A percentile compares a stretch with the other conserved stretches of the same genome.
Conservation (phyloP, 1,140 invertebrate genomes). For the Vanessa atalanta region DNA sequence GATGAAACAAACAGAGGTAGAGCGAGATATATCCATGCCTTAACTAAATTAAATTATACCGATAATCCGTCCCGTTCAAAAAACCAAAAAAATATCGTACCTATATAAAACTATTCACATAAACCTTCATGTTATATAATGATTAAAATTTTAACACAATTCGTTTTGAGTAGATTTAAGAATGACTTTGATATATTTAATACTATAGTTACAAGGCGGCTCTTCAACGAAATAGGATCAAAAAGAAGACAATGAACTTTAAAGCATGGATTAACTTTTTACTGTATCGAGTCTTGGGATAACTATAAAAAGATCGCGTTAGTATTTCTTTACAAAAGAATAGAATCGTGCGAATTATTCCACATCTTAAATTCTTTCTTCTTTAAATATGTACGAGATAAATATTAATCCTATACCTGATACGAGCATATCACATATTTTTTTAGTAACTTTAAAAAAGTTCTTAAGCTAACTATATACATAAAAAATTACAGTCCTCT, state of each 20-base stretch:
- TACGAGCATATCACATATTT: too few relatives aligned
- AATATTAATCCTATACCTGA: neutral
- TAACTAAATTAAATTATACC: too few relatives aligned
- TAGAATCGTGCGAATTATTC: neutral
- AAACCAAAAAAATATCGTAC: too few relatives aligned
- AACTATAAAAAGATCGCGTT: neutral
- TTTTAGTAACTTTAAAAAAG: too few relatives aligned
- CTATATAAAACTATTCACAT: too few relatives aligned
- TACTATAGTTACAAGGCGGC: neutral
- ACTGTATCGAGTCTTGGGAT: neutral
- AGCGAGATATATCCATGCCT: too few relatives aligned
- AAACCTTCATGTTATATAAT: neutral
- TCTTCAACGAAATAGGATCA: slow-evolving; percentile 9
- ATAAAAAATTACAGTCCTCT: too few relatives aligned
- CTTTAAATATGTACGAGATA: neutral
- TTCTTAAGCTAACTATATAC: too few relatives aligned
- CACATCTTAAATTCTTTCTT: neutral
- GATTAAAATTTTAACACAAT: neutral
- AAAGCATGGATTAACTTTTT: slow-evolving; percentile 5
- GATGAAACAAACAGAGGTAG: too few relatives aligned
- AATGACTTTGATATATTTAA: too few relatives aligned
- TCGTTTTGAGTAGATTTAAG: neutral
- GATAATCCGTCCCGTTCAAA: too few relatives aligned
- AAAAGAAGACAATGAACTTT: neutral
- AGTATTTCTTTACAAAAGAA: neutral